These are phyloP conservation scores for Atherinomorus stipes DNA, from an alignment of 2,113 vertebrate genomes.

Conservation along the genomic window DNA sequence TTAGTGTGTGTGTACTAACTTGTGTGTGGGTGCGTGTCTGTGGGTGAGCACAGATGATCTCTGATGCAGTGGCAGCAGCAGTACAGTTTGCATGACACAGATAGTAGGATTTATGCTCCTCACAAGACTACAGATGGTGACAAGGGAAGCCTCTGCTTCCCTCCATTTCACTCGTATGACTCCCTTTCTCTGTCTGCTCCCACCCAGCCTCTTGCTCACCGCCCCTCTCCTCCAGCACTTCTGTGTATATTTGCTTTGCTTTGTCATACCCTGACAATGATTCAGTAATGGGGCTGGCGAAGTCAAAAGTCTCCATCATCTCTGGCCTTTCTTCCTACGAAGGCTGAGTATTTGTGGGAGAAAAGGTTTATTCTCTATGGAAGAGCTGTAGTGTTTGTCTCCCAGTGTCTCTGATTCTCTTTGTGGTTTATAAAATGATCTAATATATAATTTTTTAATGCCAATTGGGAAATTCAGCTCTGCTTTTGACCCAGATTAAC, in stretches of 20 bases:
- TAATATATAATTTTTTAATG: no score
- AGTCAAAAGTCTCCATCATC: constrained; percentile 55
- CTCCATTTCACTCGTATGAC: constrained; percentile 32
- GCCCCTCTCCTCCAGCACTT: constrained; percentile 29
- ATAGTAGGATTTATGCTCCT: constrained; percentile 74
- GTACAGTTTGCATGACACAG: constrained; percentile 73
- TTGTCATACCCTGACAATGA: constrained; percentile 58
- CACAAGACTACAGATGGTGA: constrained; percentile 68
- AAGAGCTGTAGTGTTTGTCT: neutral
- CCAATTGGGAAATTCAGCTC: no score
- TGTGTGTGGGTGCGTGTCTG: constrained; percentile 16
- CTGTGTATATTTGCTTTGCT: constrained; percentile 63
- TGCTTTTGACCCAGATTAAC: no score
- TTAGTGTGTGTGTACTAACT: constrained; percentile 1
- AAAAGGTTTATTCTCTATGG: constrained; percentile 9
- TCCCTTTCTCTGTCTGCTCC: constrained; percentile 29
- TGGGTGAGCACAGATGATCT: constrained; percentile 58
- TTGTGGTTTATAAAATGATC: no score
- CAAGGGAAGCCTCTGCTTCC: constrained; percentile 64
- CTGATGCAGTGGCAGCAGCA: constrained; percentile 57
- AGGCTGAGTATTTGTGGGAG: constrained; percentile 11
- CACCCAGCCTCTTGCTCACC: constrained; percentile 31
- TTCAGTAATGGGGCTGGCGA: constrained; percentile 59
- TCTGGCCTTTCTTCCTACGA: constrained; percentile 26
- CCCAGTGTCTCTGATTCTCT: neutral